Evolutionary conservation across 2,797 vertebrate genomes (phyloP).

Genomic region (Myotis planiceps): DNA sequence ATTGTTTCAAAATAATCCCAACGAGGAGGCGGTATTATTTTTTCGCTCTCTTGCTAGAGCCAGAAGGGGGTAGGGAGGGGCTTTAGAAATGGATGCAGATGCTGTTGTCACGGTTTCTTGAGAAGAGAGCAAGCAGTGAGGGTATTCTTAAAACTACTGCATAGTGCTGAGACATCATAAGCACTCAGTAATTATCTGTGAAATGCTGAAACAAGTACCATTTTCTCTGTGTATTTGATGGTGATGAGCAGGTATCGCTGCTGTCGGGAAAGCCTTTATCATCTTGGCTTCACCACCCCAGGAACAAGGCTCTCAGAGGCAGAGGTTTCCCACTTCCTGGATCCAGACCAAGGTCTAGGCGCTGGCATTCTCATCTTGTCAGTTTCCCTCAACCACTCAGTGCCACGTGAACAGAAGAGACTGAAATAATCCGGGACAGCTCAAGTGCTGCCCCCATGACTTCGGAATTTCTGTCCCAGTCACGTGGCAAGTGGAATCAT

Average conservation of each 20-base stretch:
- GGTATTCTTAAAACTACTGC: neutral
- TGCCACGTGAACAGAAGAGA: neutral
- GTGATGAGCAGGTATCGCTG: neutral
- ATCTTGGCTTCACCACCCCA: neutral
- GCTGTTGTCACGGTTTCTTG: neutral
- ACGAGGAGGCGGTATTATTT: neutral
- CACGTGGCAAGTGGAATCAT: neutral
- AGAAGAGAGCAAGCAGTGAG: neutral
- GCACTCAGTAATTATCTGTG: neutral
- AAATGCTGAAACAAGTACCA: neutral
- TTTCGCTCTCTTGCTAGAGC: neutral
- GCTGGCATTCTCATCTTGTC: neutral
- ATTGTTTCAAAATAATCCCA: constrained; percentile 51
- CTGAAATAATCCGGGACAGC: neutral
- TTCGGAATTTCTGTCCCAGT: neutral
- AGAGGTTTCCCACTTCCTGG: neutral
- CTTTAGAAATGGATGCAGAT: neutral
- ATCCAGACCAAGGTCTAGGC: neutral
- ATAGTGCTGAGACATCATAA: neutral
- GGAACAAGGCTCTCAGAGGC: neutral
- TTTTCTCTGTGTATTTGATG: neutral
- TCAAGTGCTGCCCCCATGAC: neutral
- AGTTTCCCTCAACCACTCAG: neutral
- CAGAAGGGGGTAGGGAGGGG: neutral
- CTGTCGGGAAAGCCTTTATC: neutral